phyloP scores from a whole-genome alignment of 2,797 vertebrate species.

The Scolopax rusticola region DNA sequence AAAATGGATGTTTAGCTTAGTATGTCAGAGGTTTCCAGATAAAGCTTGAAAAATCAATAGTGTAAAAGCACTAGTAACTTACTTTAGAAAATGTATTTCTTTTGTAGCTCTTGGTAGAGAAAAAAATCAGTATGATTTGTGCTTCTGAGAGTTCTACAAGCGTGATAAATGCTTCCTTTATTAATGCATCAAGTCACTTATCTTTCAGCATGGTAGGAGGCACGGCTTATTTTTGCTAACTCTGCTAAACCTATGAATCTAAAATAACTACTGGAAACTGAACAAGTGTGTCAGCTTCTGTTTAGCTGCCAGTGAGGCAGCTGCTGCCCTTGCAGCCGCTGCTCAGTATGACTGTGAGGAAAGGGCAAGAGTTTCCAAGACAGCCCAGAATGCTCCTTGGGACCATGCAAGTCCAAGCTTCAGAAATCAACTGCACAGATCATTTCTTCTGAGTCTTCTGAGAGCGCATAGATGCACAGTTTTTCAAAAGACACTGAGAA shows the following conservation, averaged over 20 bases:
- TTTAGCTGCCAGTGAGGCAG: background rate
- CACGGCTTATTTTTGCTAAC: conserved; percentile 75
- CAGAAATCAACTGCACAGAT: background rate
- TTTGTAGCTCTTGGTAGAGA: background rate
- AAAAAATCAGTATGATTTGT: conserved; percentile 1
- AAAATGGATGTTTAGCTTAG: conserved; percentile 31
- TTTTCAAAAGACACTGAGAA: background rate
- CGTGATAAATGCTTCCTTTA: conserved; percentile 65
- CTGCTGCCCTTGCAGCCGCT: background rate
- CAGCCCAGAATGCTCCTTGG: background rate
- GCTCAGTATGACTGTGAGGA: background rate
- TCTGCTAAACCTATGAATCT: conserved; percentile 62
- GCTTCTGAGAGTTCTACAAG: background rate
- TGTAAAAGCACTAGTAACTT: conserved; percentile 15
- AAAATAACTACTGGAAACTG: conserved; percentile 55
- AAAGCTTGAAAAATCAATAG: conserved; percentile 46
- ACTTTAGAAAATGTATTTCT: conserved; percentile 19
- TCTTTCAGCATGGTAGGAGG: conserved; percentile 72
- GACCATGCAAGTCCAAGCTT: background rate
- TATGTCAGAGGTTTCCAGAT: conserved; percentile 40
- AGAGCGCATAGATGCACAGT: background rate
- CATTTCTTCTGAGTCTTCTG: background rate
- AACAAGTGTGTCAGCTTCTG: conserved; percentile 70
- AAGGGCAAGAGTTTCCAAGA: background rate
- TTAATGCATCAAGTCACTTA: conserved; percentile 33